These are phyloP conservation scores for Phaedon cochleariae DNA, from an alignment of 2,888 invertebrate species.

Conservation along the genomic window DNA sequence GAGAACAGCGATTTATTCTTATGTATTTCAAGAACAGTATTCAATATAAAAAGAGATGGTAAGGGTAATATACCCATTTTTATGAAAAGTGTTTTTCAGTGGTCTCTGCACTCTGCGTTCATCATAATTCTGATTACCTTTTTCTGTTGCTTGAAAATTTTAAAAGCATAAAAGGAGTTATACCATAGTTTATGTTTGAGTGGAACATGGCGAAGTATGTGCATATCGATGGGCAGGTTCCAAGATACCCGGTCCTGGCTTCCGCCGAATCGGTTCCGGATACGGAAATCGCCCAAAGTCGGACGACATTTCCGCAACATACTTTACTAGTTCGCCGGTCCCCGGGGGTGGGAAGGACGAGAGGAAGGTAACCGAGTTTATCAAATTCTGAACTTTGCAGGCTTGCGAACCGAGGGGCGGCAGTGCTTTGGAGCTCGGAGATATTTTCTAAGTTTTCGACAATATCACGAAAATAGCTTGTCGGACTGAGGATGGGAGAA, in stretches of 20 bases:
- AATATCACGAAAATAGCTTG: background rate
- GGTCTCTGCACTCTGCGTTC: too few relatives aligned
- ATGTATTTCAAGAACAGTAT: too few relatives aligned
- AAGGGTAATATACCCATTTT: too few relatives aligned
- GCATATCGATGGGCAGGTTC: background rate
- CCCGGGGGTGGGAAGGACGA: conserved; percentile 5
- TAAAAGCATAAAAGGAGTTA: too few relatives aligned
- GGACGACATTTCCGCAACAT: conserved; percentile 17
- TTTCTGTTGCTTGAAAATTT: too few relatives aligned
- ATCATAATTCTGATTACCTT: too few relatives aligned
- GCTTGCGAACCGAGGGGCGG: background rate
- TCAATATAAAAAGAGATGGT: too few relatives aligned
- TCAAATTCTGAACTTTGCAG: conserved; percentile 10
- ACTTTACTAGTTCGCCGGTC: conserved; percentile 11
- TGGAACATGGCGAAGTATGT: too few relatives aligned
- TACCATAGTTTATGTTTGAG: too few relatives aligned
- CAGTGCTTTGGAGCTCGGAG: background rate
- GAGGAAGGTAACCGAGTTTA: conserved; percentile 20
- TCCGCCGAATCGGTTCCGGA: background rate
- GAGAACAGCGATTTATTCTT: too few relatives aligned
- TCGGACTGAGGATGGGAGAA: background rate
- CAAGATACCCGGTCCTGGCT: background rate
- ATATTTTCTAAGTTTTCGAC: conserved; percentile 2
- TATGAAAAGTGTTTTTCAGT: too few relatives aligned
- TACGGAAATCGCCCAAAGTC: conserved; percentile 16